A percentile compares a stretch with the other conserved stretches of the same genome.
Evolutionary conservation across 1,140 invertebrate species (phyloP).

Genomic region (Hyles vespertilio): DNA sequence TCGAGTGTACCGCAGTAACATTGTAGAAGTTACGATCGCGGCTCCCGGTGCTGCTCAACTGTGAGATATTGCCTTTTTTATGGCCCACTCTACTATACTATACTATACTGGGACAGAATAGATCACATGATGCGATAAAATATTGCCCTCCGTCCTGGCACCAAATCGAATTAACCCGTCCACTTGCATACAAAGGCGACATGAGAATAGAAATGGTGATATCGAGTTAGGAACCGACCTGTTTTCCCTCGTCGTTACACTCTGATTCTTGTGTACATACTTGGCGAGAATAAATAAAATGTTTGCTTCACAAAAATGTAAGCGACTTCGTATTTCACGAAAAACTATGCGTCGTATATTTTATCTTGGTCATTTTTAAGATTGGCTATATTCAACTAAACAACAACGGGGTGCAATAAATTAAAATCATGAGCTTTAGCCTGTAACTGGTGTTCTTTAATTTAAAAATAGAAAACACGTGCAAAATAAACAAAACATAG

Average conservation of each 20-base stretch:
- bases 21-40: constrained; percentile 69
- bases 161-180: constrained; percentile 74
- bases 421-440: no score
- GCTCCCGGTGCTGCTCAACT: constrained; percentile 62
- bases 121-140: constrained; percentile 75
- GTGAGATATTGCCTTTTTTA: constrained; percentile 75
- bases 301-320: constrained; percentile 12
- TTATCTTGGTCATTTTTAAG: no score
- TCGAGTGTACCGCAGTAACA: constrained; percentile 58
- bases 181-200: constrained; percentile 70
- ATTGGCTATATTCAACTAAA: no score
- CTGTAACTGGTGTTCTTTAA: no score
- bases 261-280: constrained; percentile 32
- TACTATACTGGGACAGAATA: constrained; percentile 70
- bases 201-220: constrained; percentile 64
- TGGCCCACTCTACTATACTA: constrained; percentile 71
- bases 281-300: constrained; percentile 26
- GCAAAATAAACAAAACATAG: neutral
- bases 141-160: constrained; percentile 60
- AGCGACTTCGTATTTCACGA: neutral
- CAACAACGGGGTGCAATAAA: no score
- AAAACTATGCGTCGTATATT: neutral
- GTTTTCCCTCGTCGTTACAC: constrained; percentile 49
- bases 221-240: constrained; percentile 53
- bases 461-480: neutral